These are phyloP conservation scores for Daktulosphaira vitifoliae DNA, from an alignment of 1,140 invertebrate species.

Conservation along the genomic window DNA sequence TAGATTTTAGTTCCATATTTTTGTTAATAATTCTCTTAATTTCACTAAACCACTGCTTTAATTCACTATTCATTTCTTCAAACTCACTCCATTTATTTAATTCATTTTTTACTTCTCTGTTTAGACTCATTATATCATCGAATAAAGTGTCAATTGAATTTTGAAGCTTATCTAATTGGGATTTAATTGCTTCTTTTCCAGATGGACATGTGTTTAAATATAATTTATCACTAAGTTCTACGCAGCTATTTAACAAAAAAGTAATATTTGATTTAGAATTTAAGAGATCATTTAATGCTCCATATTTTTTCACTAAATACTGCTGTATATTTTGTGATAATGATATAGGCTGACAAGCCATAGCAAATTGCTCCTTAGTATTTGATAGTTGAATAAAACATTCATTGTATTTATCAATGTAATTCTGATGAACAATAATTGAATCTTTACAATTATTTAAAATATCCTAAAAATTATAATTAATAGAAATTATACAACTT, in stretches of 20 bases:
- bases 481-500: background rate
- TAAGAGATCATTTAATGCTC: conserved; percentile 63
- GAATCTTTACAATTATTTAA: conserved; percentile 92
- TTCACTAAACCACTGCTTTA: conserved; percentile 70
- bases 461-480: conserved; percentile 55
- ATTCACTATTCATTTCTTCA: conserved; percentile 66
- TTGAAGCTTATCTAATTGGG: conserved; percentile 74
- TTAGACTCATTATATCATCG: conserved; percentile 54
- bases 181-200: conserved; percentile 74
- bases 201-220: conserved; percentile 78
- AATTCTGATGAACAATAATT: conserved; percentile 69
- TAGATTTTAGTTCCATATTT: conserved; percentile 72
- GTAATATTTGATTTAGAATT: conserved; percentile 67
- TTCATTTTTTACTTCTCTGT: conserved; percentile 51
- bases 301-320: conserved; percentile 57
- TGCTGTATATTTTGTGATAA: conserved; percentile 44
- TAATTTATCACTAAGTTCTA: conserved; percentile 80
- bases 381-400: conserved; percentile 67
- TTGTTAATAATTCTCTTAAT: conserved; percentile 64
- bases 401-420: conserved; percentile 75
- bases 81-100: conserved; percentile 73
- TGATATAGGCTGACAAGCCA: conserved; percentile 6
- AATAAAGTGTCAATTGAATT: conserved; percentile 71
- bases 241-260: conserved; percentile 68
- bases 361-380: conserved; percentile 26